Percentiles rank a stretch among this genome's conserved stretches.
phyloP scores from a whole-genome alignment of 2,888 invertebrate species.

The Oscheius sp. region DNA sequence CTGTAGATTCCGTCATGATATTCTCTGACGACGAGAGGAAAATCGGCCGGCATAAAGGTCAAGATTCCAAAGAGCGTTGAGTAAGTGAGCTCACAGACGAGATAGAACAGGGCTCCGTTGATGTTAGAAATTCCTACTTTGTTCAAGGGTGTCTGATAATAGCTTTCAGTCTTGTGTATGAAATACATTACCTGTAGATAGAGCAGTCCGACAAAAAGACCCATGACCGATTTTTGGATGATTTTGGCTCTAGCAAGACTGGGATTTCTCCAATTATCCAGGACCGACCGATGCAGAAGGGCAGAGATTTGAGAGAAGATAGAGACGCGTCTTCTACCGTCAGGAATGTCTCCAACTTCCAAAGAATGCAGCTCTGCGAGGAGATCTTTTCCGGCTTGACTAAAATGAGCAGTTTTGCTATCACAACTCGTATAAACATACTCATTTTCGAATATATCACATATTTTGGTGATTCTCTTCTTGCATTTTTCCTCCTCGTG shows the following conservation, averaged over 20 bases:
- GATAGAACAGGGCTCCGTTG: conserved; percentile 89
- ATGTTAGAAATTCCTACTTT: conserved; percentile 93
- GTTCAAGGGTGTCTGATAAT: conserved; percentile 69
- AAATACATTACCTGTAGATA: conserved; percentile 76
- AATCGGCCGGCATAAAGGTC: conserved; percentile 87
- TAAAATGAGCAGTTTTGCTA: background rate
- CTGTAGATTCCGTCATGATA: conserved; percentile 91
- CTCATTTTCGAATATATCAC: conserved; percentile 72
- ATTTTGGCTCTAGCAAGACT: conserved; percentile 68
- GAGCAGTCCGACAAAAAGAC: conserved; percentile 84
- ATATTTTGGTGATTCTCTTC: conserved; percentile 66
- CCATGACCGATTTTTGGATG: conserved; percentile 71
- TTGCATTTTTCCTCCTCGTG: conserved; percentile 81
- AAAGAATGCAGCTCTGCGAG: conserved; percentile 40
- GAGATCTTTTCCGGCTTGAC: conserved; percentile 53
- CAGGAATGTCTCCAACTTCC: conserved; percentile 45
- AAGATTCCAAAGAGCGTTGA: conserved; percentile 94
- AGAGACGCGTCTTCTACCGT: conserved; percentile 45
- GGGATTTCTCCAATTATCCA: conserved; percentile 71
- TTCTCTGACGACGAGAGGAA: conserved; percentile 89
- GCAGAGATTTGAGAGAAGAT: conserved; percentile 49
- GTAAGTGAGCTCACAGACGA: conserved; percentile 79
- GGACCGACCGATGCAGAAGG: conserved; percentile 45
- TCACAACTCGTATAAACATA: conserved; percentile 30
- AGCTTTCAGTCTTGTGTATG: too few relatives aligned